Evolutionary conservation across 1,140 invertebrate species (phyloP).

Genomic region (Danaus melanippus): DNA sequence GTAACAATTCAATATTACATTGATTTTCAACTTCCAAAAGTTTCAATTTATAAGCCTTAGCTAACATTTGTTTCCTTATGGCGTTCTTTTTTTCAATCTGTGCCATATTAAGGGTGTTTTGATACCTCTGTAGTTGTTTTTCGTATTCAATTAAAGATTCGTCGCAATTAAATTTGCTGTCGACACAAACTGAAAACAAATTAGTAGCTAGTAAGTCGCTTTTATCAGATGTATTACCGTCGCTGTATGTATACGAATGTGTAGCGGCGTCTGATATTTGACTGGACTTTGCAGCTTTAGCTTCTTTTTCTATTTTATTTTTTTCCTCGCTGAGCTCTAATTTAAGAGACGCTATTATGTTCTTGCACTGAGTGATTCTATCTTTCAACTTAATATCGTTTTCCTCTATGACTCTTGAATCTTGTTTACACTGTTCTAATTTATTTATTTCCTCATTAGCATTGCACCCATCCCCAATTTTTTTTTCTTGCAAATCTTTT

Average conservation of each 20-base stretch:
- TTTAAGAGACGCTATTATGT: conserved; percentile 51
- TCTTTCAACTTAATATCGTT: conserved; percentile 45
- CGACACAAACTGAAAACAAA: conserved; percentile 35
- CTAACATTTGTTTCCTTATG: conserved; percentile 64
- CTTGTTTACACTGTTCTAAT: too few species aligned
- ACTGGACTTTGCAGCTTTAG: conserved; percentile 13
- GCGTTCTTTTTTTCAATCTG: conserved; percentile 63
- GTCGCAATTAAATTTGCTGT: conserved; percentile 48
- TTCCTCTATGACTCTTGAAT: conserved; percentile 26
- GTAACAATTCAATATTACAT: conserved; percentile 70
- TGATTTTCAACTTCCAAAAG: conserved; percentile 73
- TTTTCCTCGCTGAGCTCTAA: conserved; percentile 52
- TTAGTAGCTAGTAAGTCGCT: conserved; percentile 16
- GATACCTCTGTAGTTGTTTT: conserved; percentile 58
- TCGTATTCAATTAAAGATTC: conserved; percentile 63
- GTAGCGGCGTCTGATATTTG: conserved; percentile 3
- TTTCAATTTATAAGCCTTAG: conserved; percentile 65
- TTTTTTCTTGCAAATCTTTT: neutral
- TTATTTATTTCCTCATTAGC: too few species aligned
- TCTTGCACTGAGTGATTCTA: conserved; percentile 49
- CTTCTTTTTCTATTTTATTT: conserved; percentile 40
- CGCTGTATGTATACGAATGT: conserved; percentile 1
- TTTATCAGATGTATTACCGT: conserved; percentile 3
- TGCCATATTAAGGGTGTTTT: conserved; percentile 58
- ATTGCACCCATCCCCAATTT: too few species aligned